Evolutionary conservation across 2,797 vertebrate species (phyloP).

Genomic region (Chloroceryle amazona): DNA sequence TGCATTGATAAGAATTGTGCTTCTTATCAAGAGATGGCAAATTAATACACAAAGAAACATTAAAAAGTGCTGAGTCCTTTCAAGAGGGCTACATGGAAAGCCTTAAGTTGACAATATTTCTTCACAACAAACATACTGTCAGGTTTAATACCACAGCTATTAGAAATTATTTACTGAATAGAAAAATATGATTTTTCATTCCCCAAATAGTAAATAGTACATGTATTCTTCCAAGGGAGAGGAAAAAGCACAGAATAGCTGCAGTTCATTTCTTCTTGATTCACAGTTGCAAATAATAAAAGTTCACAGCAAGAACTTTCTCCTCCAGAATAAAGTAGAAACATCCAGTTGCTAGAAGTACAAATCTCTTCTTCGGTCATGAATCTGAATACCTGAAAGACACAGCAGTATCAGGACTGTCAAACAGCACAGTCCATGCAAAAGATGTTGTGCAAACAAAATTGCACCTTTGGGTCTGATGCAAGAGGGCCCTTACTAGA

Average conservation of each 20-base stretch:
- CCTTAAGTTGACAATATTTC: not conserved
- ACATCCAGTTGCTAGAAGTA: conserved; percentile 77
- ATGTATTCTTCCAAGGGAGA: not conserved
- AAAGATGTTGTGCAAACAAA: not conserved
- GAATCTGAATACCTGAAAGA: conserved; percentile 81
- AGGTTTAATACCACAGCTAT: not conserved
- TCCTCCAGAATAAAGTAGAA: conserved; percentile 10
- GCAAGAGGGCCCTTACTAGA: not conserved
- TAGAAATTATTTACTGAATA: not conserved
- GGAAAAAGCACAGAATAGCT: not conserved
- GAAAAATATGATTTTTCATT: not conserved
- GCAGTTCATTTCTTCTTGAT: conserved; percentile 16
- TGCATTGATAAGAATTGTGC: not conserved
- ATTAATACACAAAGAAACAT: not conserved
- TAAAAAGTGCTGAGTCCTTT: not conserved
- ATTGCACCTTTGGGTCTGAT: not conserved
- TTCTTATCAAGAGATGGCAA: not conserved
- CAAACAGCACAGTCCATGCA: not conserved
- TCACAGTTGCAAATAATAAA: conserved; percentile 47
- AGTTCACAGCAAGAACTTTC: conserved; percentile 27
- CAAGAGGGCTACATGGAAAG: not conserved
- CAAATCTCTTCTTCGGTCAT: conserved; percentile 84
- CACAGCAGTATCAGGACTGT: conserved; percentile 7
- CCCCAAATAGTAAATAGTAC: not conserved
- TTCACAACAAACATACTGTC: not conserved